Evolutionary conservation across 2,113 vertebrate genomes (phyloP), one percentile per base, ranked within the genome.

Genomic region (Cromileptes altivelis): DNA sequence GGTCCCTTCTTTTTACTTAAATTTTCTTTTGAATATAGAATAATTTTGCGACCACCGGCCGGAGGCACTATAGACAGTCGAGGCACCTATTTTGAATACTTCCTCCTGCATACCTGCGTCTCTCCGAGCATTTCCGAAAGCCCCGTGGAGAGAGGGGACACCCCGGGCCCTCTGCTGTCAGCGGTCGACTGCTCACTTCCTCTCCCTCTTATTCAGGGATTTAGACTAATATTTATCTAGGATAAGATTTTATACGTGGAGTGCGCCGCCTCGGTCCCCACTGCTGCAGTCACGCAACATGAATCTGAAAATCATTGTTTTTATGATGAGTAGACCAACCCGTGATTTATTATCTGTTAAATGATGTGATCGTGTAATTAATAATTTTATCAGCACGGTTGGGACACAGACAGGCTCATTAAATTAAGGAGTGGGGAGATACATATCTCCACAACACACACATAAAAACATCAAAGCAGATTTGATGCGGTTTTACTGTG

Each of bases 201-300:
- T 91, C 88, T 78, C 63, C 85, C 84, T 89, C 91, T 89, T 81
- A 86, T 87, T 92, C 92, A 37, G 83, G 90, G 84, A 91, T 93
- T 92, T 90, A 73, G 40, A 86, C 92, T 89, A 94, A 94, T 96
- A 95, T 95, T 96, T 95, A 88, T 79, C 93, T 56, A 95, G 94
- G 87, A 80, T 94, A 70, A 79, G 62, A 77, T 95, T 94, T 94
- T 91, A 95, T 91, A 67, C 60, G 73, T 61, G 85, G 73, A 85
- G 85, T 64, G 86, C 88, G 92, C 89, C 79, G 81, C 65, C 62
- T 47, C 50, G 25, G 45, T 76, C 82, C 84, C 72, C 57, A 18
- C 75, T 73, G 81, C 47, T 53, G 33, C 73, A 82, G 78, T 90
- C 88, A 89, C 75, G 87, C 85, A 62, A 76, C 88, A 68, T 81